These are phyloP conservation scores for Cacatua alba DNA, from an alignment of 2,113 vertebrate species.

Conservation along the genomic window DNA sequence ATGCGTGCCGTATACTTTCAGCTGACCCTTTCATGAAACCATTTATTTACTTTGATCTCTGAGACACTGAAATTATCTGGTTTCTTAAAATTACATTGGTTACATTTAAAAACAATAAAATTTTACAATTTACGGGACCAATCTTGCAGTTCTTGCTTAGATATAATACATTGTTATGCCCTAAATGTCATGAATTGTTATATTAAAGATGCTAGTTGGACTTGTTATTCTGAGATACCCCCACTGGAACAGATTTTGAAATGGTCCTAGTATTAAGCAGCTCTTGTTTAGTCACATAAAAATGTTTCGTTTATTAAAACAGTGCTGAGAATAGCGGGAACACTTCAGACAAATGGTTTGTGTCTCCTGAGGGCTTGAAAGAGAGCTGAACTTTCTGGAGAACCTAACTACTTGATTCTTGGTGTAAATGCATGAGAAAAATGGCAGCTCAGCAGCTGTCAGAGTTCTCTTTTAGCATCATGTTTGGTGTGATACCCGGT, in stretches of 20 bases:
- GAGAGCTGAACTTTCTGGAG: background rate
- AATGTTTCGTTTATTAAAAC: background rate
- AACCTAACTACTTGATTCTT: slow-evolving; percentile 10
- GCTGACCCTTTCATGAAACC: slow-evolving; percentile 2
- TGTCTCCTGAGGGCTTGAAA: background rate
- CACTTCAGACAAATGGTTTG: background rate
- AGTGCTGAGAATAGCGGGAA: background rate
- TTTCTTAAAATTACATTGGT: background rate
- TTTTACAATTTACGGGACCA: background rate
- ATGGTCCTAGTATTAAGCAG: background rate
- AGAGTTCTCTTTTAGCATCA: slow-evolving; percentile 45
- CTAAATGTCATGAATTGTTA: background rate
- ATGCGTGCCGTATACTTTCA: background rate
- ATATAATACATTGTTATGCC: background rate
- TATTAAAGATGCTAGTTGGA: background rate
- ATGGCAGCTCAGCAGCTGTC: slow-evolving; percentile 19
- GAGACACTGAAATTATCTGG: background rate
- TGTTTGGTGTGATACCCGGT: background rate
- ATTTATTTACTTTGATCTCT: background rate
- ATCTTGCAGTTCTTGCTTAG: background rate
- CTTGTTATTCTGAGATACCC: background rate
- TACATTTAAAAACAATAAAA: background rate
- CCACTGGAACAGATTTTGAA: background rate
- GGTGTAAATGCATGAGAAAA: slow-evolving; percentile 50
- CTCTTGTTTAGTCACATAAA: background rate